phyloP scores from a whole-genome alignment of 2,113 vertebrate species.

The Kobus ellipsiprymnus region DNA sequence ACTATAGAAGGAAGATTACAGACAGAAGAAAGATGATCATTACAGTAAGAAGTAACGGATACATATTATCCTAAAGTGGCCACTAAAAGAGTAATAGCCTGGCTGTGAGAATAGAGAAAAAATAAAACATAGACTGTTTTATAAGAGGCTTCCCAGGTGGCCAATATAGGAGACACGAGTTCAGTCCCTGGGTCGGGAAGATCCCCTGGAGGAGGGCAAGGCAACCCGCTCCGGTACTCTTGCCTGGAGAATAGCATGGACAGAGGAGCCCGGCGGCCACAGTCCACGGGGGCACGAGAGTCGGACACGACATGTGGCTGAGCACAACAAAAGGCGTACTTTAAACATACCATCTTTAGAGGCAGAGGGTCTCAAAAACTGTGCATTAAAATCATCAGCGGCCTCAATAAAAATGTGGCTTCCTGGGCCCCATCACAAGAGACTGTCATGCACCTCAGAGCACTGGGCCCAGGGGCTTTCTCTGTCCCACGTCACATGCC shows the following conservation, averaged over 20 bases:
- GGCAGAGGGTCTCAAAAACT: background rate
- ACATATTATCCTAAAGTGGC: background rate
- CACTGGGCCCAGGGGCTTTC: background rate
- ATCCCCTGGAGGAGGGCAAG: background rate
- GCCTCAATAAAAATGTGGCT: too few relatives aligned
- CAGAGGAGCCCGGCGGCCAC: background rate
- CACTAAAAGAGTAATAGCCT: background rate
- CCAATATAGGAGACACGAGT: background rate
- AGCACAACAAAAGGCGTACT: background rate
- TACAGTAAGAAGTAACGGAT: background rate
- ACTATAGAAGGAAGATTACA: background rate
- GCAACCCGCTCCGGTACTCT: background rate
- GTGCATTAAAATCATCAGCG: background rate
- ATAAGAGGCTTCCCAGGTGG: background rate
- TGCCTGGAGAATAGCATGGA: background rate
- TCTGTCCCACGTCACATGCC: background rate
- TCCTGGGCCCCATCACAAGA: background rate
- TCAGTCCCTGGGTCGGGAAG: accelerated
- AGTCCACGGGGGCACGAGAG: background rate
- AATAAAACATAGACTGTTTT: background rate
- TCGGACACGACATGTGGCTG: accelerated
- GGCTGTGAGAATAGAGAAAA: background rate
- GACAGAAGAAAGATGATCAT: background rate
- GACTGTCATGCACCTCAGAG: background rate
- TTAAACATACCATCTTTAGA: background rate